These are phyloP conservation scores for Pterobdella sp. DNA, from an alignment of 2,888 invertebrate species.

Conservation along the genomic window DNA sequence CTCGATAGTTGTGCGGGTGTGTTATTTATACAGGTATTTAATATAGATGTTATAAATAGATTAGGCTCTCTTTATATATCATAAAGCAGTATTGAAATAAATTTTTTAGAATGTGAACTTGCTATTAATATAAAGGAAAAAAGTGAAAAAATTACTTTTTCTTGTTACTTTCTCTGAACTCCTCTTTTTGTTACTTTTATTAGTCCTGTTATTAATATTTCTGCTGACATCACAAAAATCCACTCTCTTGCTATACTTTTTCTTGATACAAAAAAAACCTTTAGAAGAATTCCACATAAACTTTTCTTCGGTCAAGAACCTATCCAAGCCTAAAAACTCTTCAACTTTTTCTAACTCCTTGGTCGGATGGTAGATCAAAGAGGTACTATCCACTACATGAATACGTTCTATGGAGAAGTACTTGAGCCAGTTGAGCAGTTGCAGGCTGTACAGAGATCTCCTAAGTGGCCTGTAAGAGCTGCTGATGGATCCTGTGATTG, in stretches of 20 bases:
- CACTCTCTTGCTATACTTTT: too few relatives aligned
- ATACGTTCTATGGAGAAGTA: slow-evolving; percentile 84
- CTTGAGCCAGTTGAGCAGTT: slow-evolving; percentile 82
- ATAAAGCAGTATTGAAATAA: too few relatives aligned
- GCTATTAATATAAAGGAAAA: too few relatives aligned
- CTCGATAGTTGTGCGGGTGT: background rate
- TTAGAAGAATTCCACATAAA: slow-evolving; percentile 94
- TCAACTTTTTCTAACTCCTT: slow-evolving; percentile 43
- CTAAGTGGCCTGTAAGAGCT: slow-evolving; percentile 52
- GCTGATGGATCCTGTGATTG: slow-evolving; percentile 49
- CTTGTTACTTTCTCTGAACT: too few relatives aligned
- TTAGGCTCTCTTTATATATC: too few relatives aligned
- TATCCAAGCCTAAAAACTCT: slow-evolving; percentile 46
- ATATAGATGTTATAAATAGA: too few relatives aligned
- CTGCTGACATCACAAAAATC: background rate
- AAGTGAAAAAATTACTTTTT: too few relatives aligned
- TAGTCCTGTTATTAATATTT: background rate
- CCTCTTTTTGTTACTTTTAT: background rate
- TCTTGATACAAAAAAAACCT: slow-evolving; percentile 74
- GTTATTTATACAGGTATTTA: too few relatives aligned
- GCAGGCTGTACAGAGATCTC: slow-evolving; percentile 55
- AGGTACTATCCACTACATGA: slow-evolving; percentile 70
- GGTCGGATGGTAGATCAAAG: slow-evolving; percentile 45
- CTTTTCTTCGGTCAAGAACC: slow-evolving; percentile 58
- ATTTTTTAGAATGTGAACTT: too few relatives aligned